Evolutionary conservation across 2,113 vertebrate genomes (phyloP), one percentile per base, ranked within the genome.

Genomic region (Rhinolophus ferrumequinum): DNA sequence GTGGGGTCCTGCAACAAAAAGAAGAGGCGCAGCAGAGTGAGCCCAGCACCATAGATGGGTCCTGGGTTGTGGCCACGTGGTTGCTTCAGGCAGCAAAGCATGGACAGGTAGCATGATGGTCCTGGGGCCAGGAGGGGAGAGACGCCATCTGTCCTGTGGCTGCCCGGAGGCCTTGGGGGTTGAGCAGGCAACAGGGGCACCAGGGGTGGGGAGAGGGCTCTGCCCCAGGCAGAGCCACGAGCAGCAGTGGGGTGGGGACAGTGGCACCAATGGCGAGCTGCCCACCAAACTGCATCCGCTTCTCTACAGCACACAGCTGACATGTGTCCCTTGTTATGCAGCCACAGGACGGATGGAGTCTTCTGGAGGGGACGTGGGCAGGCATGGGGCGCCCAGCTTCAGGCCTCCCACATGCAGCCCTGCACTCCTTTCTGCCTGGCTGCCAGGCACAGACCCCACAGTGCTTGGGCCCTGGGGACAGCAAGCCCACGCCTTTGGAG

Each of bases 1-100:
- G 99, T 99, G 14, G 99, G 99, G 95, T 99, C 99, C 99, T 99
- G 81, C 2, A 73, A 58, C 92, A 96, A 92, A 87, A 84, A 88
- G 5, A 93, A 90, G 95, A 93, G 1, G 0, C 21, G 26, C 24
- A 35, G 67, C 33, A 82, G 15, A 10, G 87, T 58, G 6, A 96
- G 38, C 3, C 35, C 24, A 22, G 38, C 35, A 5, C 47, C 4
- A 15, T 2, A 19, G 73, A 33, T 8, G 8, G 50, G 13, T 22
- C 2, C 58, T 0, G 6, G 38, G 11, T 64, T 52, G 5, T 0
- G 3, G 62, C 7, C 10, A 2, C 0, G 16, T 0, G 10, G 47
- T 54, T 15, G 19, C 56, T 21, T 2, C 0, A 8, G 22, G 21
- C 7, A 19, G 10, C 22, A 22, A 26, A 47, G 52, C 14, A 10